phyloP scores from a whole-genome alignment of 2,113 vertebrate species.

The Rhea americana region DNA sequence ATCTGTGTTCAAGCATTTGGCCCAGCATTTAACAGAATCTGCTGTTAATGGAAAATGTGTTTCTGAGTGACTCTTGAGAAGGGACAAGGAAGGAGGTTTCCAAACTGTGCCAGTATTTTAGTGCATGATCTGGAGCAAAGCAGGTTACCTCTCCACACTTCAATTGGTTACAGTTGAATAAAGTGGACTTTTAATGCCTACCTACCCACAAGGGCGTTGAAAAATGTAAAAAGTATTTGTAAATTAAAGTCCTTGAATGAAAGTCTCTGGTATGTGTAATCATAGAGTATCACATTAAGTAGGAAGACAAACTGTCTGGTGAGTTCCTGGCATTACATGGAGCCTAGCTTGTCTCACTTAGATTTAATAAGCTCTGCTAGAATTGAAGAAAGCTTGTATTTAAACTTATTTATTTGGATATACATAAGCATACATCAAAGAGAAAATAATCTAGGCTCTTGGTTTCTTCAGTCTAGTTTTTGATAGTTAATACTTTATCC shows the following conservation, averaged over 20 bases:
- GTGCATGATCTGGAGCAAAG: slow-evolving; percentile 34
- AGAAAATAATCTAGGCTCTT: slow-evolving; percentile 17
- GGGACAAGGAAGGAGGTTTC: background rate
- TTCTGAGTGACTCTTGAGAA: background rate
- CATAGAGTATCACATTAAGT: slow-evolving; percentile 34
- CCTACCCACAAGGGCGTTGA: slow-evolving; percentile 40
- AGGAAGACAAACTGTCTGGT: slow-evolving; percentile 55
- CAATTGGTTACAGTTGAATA: slow-evolving; percentile 22
- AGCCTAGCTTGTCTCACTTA: slow-evolving; percentile 43
- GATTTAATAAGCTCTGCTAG: slow-evolving; percentile 51
- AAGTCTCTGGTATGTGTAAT: slow-evolving; percentile 63
- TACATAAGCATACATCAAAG: slow-evolving; percentile 56
- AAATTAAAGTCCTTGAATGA: slow-evolving; percentile 58
- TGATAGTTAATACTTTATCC: slow-evolving; percentile 51
- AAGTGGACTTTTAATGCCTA: slow-evolving; percentile 25
- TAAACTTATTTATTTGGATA: slow-evolving; percentile 50
- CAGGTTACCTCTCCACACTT: background rate
- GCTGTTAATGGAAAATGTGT: background rate
- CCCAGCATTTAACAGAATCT: background rate
- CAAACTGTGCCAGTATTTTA: slow-evolving; percentile 36
- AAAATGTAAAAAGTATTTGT: slow-evolving; percentile 56
- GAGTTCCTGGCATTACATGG: slow-evolving; percentile 26
- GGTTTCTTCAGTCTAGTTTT: slow-evolving; percentile 42
- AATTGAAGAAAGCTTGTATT: slow-evolving; percentile 58
- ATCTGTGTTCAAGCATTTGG: background rate